These are phyloP conservation scores for Limosa lapponica DNA, from an alignment of 2,797 vertebrate genomes.

Conservation along the genomic window DNA sequence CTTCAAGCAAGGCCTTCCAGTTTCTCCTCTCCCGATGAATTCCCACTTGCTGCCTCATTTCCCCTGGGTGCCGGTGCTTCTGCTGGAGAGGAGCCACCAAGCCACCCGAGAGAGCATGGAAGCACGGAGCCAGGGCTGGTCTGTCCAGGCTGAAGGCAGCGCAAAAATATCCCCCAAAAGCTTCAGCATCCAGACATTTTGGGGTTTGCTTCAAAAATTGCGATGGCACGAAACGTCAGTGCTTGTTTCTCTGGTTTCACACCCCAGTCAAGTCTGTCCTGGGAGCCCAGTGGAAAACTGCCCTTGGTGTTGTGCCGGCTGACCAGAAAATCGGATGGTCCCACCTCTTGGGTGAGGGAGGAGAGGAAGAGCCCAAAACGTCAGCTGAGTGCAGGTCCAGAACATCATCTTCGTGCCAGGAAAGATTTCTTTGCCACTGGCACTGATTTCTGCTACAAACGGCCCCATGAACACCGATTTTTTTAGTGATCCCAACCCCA, in stretches of 20 bases:
- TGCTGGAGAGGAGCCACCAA: not conserved
- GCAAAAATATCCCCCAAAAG: not conserved
- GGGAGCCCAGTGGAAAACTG: not conserved
- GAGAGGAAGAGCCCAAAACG: not conserved
- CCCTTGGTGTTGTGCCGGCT: not conserved
- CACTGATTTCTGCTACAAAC: not conserved
- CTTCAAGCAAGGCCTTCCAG: not conserved
- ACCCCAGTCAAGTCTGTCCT: not conserved
- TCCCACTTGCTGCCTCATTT: not conserved
- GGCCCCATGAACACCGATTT: accelerated
- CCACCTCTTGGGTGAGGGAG: not conserved
- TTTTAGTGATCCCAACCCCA: not conserved
- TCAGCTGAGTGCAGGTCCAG: not conserved
- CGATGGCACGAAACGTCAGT: accelerated
- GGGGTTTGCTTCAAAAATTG: not conserved
- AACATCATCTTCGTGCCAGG: not conserved
- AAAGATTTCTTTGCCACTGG: not conserved
- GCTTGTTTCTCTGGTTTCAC: not conserved
- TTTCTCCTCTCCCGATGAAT: not conserved
- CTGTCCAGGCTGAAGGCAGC: not conserved
- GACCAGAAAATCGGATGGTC: not conserved
- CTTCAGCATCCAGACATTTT: not conserved
- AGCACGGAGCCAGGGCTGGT: not conserved
- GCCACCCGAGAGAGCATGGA: accelerated
- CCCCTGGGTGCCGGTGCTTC: not conserved